Evolutionary conservation across 1,140 invertebrate species (phyloP).

Genomic region (Drosophila ficusphila): DNA sequence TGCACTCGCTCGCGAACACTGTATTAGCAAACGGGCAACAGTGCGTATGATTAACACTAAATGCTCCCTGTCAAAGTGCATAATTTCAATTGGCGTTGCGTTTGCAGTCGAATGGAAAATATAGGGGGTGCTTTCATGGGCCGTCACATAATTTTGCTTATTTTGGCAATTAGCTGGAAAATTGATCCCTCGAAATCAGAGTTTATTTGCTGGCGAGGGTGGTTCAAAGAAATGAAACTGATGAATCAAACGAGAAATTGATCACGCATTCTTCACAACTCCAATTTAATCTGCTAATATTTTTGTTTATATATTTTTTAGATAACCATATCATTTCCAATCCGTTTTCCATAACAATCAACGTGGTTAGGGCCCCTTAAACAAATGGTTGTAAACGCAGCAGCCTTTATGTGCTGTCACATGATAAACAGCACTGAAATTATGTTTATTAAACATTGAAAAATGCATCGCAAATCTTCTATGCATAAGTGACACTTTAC

Average conservation of each 20-base stretch:
- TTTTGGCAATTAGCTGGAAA: constrained; percentile 61
- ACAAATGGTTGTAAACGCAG: constrained; percentile 4
- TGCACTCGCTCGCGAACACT: constrained; percentile 16
- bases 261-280: too few species aligned
- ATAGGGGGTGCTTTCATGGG: constrained; percentile 3
- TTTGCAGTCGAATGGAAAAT: neutral
- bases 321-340: neutral
- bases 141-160: constrained; percentile 45
- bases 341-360: constrained; percentile 25
- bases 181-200: constrained; percentile 46
- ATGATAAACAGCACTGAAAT: constrained; percentile 42
- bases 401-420: constrained; percentile 25
- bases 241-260: too few species aligned
- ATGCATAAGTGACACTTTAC: constrained; percentile 43
- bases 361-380: constrained; percentile 16
- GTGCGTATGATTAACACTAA: constrained; percentile 70
- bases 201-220: constrained; percentile 36
- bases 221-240: neutral
- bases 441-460: constrained; percentile 56
- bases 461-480: constrained; percentile 53
- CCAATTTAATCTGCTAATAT: neutral
- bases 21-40: constrained; percentile 46
- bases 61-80: constrained; percentile 44
- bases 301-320: neutral
- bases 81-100: constrained; percentile 30